These are phyloP conservation scores for Trichopria drosophilae DNA, from an alignment of 2,888 invertebrate genomes.

Conservation along the genomic window DNA sequence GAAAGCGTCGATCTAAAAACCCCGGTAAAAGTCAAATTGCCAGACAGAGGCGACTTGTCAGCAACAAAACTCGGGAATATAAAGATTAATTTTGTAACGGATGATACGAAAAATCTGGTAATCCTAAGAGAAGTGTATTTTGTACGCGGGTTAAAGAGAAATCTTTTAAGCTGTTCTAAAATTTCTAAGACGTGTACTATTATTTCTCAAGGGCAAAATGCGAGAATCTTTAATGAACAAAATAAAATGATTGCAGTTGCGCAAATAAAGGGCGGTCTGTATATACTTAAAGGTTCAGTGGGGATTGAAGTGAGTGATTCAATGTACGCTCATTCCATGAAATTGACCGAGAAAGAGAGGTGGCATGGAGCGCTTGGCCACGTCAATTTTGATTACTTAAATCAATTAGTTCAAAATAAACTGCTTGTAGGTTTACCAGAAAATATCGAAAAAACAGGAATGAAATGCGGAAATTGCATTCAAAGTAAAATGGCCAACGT, in stretches of 20 bases:
- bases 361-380: conserved; percentile 34
- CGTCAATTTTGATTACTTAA: conserved; percentile 35
- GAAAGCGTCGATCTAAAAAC: conserved; percentile 22
- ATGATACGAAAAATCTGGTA: too few species aligned
- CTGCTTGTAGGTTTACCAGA: conserved; percentile 20
- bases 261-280: conserved; percentile 1
- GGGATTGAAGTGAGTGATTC: too few species aligned
- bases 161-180: too few species aligned
- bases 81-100: too few species aligned
- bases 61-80: conserved; percentile 34
- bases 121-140: conserved; percentile 17
- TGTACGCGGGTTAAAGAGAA: conserved; percentile 26
- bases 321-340: too few species aligned
- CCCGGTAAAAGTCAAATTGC: conserved; percentile 29
- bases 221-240: conserved; percentile 29
- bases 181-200: conserved; percentile 29
- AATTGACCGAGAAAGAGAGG: too few species aligned
- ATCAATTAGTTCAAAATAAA: conserved; percentile 20
- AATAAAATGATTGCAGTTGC: conserved; percentile 22
- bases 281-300: too few species aligned
- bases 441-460: conserved; percentile 8
- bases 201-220: conserved; percentile 13
- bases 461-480: conserved; percentile 28
- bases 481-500: too few species aligned
- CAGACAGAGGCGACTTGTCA: conserved; percentile 30